Evolutionary conservation across 2,888 invertebrate species (phyloP).

Genomic region (Saturnia pavonia): DNA sequence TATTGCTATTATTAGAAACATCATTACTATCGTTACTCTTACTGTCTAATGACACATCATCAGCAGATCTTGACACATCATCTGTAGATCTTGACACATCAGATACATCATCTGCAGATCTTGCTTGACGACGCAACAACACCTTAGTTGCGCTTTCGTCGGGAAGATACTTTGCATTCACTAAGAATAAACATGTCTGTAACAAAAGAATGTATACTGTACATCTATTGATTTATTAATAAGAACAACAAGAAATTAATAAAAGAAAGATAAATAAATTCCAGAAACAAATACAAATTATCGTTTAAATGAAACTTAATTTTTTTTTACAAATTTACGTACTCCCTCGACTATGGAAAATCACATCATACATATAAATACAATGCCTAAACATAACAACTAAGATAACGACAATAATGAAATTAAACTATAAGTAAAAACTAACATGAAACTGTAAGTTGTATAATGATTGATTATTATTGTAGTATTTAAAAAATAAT

Average conservation of each 20-base stretch:
- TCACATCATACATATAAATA: not conserved
- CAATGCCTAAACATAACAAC: too few relatives aligned
- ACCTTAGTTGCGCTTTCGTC: slow-evolving; percentile 52
- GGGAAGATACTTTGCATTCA: slow-evolving; percentile 72
- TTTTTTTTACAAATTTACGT: not conserved
- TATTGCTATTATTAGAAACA: slow-evolving; percentile 34
- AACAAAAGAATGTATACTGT: slow-evolving; percentile 9
- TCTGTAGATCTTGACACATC: slow-evolving; percentile 47
- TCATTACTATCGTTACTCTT: slow-evolving; percentile 42
- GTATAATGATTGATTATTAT: not conserved
- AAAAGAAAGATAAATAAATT: not conserved
- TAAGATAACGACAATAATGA: too few relatives aligned
- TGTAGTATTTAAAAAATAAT: not conserved
- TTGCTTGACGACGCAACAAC: slow-evolving; percentile 45
- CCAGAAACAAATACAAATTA: not conserved
- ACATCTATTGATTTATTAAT: not conserved
- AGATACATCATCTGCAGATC: slow-evolving; percentile 54
- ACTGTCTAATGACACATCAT: slow-evolving; percentile 43
- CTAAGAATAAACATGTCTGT: slow-evolving; percentile 65
- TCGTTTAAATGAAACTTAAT: not conserved
- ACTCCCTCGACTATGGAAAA: not conserved
- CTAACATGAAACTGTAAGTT: not conserved
- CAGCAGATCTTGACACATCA: too few relatives aligned
- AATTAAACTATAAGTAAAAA: not conserved
- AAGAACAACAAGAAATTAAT: not conserved